A percentile compares a stretch with the other conserved stretches of the same genome.
phyloP scores from a whole-genome alignment of 2,797 vertebrate species.

The Betta splendens region DNA sequence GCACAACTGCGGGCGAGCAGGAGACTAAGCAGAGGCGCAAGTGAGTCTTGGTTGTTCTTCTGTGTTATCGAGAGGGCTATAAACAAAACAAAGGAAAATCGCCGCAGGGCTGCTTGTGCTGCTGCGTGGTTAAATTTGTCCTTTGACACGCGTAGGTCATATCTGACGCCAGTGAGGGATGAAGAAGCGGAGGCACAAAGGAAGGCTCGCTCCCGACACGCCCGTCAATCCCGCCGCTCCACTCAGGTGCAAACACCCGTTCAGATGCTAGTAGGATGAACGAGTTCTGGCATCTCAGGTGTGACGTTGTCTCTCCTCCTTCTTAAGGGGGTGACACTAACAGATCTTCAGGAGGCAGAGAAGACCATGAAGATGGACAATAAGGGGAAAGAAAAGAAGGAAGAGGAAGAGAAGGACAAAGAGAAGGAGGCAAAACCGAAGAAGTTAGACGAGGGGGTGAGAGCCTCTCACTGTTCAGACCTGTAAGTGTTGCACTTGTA shows the following conservation, averaged over 20 bases:
- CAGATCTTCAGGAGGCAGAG: constrained; percentile 87
- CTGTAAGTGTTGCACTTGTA: constrained; percentile 17
- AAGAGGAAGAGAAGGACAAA: constrained; percentile 74
- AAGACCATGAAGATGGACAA: constrained; percentile 84
- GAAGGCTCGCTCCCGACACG: constrained; percentile 86
- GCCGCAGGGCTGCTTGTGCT: too few species aligned
- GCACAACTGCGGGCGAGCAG: constrained; percentile 67
- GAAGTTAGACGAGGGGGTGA: constrained; percentile 83
- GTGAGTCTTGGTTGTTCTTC: constrained; percentile 69
- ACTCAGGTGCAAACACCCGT: constrained; percentile 79
- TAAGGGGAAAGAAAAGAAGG: constrained; percentile 76
- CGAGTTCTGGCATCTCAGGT: neutral
- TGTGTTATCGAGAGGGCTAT: too few species aligned
- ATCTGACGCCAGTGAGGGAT: constrained; percentile 87
- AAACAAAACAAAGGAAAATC: too few species aligned
- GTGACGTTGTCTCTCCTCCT: constrained; percentile 9
- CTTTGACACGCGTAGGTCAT: constrained; percentile 74
- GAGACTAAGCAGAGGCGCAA: constrained; percentile 87
- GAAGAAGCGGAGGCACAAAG: constrained; percentile 89
- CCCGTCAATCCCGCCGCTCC: constrained; percentile 86
- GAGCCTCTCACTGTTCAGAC: constrained; percentile 36
- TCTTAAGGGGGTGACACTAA: constrained; percentile 86
- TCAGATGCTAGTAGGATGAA: neutral
- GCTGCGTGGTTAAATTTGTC: constrained; percentile 1
- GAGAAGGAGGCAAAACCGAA: constrained; percentile 74